phyloP scores from a whole-genome alignment of 2,888 invertebrate genomes.

The Drosophila emarginata region DNA sequence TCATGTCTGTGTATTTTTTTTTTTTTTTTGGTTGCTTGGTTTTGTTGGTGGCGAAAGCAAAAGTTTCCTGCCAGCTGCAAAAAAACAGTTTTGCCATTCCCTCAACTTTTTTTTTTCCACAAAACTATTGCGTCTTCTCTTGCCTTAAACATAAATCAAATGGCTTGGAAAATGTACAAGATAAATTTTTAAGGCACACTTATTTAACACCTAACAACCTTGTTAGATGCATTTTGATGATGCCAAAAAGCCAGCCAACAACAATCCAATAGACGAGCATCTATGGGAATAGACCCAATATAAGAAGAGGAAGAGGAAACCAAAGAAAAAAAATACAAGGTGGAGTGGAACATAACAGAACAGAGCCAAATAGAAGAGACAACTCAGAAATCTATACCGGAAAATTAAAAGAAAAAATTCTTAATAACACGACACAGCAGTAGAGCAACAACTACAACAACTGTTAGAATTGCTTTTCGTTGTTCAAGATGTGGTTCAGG shows the following conservation, averaged over 20 bases:
- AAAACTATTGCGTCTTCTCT: slow-evolving; percentile 34
- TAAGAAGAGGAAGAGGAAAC: slow-evolving; percentile 3
- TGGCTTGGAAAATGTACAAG: slow-evolving; percentile 76
- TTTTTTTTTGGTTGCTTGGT: background rate
- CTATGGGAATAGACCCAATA: slow-evolving; percentile 19
- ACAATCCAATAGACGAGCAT: slow-evolving; percentile 1
- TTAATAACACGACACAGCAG: slow-evolving; percentile 72
- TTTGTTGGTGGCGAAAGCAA: slow-evolving; percentile 67
- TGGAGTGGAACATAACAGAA: slow-evolving; percentile 40
- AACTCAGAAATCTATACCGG: slow-evolving; percentile 75
- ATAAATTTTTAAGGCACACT: slow-evolving; percentile 79
- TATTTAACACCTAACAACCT: slow-evolving; percentile 80
- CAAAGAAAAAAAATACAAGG: slow-evolving; percentile 51
- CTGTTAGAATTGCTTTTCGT: slow-evolving; percentile 75
- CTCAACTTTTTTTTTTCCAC: slow-evolving; percentile 21
- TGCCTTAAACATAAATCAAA: slow-evolving; percentile 74
- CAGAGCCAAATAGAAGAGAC: slow-evolving; percentile 16
- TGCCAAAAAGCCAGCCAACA: slow-evolving; percentile 32
- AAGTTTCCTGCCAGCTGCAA: slow-evolving; percentile 64
- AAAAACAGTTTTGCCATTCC: slow-evolving; percentile 14
- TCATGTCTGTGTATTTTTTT: slow-evolving; percentile 14
- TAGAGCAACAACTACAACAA: slow-evolving; percentile 59
- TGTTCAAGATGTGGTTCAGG: slow-evolving; percentile 50
- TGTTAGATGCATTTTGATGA: slow-evolving; percentile 77
- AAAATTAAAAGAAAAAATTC: slow-evolving; percentile 73